These are phyloP conservation scores for Chesias legatella DNA, from an alignment of 2,888 invertebrate species.

Conservation along the genomic window DNA sequence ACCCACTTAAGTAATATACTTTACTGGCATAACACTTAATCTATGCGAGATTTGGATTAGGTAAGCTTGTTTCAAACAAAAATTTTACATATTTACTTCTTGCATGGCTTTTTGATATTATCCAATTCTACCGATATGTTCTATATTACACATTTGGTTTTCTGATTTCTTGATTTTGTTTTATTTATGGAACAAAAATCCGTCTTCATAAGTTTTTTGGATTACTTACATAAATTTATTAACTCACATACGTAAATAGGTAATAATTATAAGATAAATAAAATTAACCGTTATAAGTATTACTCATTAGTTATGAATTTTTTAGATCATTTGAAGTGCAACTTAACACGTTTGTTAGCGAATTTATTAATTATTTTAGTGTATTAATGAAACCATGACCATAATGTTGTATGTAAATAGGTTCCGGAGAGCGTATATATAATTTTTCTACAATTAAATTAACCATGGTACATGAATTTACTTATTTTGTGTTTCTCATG, in stretches of 20 bases:
- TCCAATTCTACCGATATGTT: constrained; percentile 32
- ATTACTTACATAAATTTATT: constrained; percentile 69
- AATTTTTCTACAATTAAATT: constrained; percentile 37
- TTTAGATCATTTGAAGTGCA: constrained; percentile 66
- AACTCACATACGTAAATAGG: constrained; percentile 74
- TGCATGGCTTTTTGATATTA: constrained; percentile 69
- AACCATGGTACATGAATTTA: constrained; percentile 46
- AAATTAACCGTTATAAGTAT: constrained; percentile 69
- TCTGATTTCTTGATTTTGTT: constrained; percentile 31
- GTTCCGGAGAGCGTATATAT: constrained; percentile 60
- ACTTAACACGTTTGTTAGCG: constrained; percentile 65
- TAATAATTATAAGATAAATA: constrained; percentile 62
- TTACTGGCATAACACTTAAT: constrained; percentile 70
- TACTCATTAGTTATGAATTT: constrained; percentile 64
- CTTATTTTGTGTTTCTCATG: constrained; percentile 44
- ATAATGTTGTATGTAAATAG: constrained; percentile 65
- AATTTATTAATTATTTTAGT: constrained; percentile 71
- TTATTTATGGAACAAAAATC: constrained; percentile 60
- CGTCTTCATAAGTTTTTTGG: constrained; percentile 69
- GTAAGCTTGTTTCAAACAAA: constrained; percentile 56
- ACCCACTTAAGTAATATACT: constrained; percentile 74
- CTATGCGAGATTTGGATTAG: constrained; percentile 61
- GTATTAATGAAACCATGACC: constrained; percentile 54
- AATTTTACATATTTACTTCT: constrained; percentile 48
- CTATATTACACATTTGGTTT: constrained; percentile 28